Base-by-base conservation (phyloP, 2,888 invertebrate species). In the Thecocarcelia acutangulata region DNA sequence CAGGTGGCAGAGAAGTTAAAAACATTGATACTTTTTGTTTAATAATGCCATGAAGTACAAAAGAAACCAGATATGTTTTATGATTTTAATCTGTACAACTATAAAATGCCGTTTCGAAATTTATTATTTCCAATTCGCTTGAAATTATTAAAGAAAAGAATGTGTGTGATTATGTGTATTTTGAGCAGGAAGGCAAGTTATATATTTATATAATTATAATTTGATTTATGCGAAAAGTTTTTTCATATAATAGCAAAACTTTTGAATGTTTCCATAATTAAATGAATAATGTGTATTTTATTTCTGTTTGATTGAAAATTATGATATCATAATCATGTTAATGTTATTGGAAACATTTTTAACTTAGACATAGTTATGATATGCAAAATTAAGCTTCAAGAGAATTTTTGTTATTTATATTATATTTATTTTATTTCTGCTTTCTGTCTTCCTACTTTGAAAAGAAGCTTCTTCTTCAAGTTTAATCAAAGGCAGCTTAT, bases 221-320 rank as follows among this genome's bases (percentile, higher is more conserved):
- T 46, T 46, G 63, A 73, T 69, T 77, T 81, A 77, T 77, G 24
- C 19, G 28, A 64, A 70, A 80, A 76, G 48, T 76, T 76, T 54
- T 0, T 61, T 1, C 9, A 46, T 75, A 54, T 17, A 33, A 59
- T 69, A 21, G 40, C 50, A 70, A 66, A 46, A 64, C 15, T 12
- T 48, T 50, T 42, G 15, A 12, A 33, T 15, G 24, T 37, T 17
- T 33, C 6, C 2, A 13, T 15, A 21, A 40, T 50, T 28, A 19
- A 8, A 17, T 8, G 19, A 13, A n/a, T 24, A 42, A 40, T 58
- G 40, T 40, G 21, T 59, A 8, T 13, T 21, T 15, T 15, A 48
- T 17, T 48, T 48, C 9, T 17, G 17, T 48, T 48, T 19, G 48
- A 5, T 8, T 19, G n/a, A n/a, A 44, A 12, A 15, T 13, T 1